Evolutionary conservation across 2,888 invertebrate species (phyloP).

Genomic region (Linyphia triangularis): DNA sequence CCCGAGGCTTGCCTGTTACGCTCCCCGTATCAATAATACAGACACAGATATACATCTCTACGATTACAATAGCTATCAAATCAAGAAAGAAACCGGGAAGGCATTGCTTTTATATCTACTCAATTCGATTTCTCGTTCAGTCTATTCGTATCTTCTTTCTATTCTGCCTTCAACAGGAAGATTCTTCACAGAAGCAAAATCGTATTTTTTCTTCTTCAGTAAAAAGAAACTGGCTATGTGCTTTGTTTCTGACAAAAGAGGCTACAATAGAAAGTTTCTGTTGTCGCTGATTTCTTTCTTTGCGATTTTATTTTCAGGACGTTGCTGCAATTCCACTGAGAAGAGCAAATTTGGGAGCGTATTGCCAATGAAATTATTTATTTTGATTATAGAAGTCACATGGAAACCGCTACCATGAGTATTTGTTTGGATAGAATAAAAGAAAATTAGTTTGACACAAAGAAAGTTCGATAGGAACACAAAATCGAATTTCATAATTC

Average conservation of each 20-base stretch:
- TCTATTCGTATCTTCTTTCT: conserved; percentile 32
- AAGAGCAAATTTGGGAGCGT: conserved; percentile 47
- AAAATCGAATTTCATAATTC: no score
- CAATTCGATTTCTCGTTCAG: conserved; percentile 65
- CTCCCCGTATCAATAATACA: conserved; percentile 69
- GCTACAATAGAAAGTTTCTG: conserved; percentile 50
- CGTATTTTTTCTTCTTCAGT: conserved; percentile 45
- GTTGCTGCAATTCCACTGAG: conserved; percentile 4
- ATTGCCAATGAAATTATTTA: conserved; percentile 60
- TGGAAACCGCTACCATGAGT: neutral
- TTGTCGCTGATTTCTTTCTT: conserved; percentile 30
- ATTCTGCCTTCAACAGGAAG: conserved; percentile 57
- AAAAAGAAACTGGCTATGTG: conserved; percentile 44
- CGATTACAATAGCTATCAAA: conserved; percentile 74
- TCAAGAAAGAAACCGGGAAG: conserved; percentile 71
- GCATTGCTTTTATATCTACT: conserved; percentile 72
- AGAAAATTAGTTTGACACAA: no score
- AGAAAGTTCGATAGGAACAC: no score
- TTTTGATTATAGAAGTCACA: conserved; percentile 29
- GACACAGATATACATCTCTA: conserved; percentile 69
- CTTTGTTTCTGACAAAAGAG: conserved; percentile 59
- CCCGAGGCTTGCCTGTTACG: conserved; percentile 60
- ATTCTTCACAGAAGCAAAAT: conserved; percentile 67
- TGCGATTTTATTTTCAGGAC: conserved; percentile 52
- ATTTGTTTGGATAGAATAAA: neutral